phyloP scores from a whole-genome alignment of 2,113 vertebrate species.

The Xerus inauris region DNA sequence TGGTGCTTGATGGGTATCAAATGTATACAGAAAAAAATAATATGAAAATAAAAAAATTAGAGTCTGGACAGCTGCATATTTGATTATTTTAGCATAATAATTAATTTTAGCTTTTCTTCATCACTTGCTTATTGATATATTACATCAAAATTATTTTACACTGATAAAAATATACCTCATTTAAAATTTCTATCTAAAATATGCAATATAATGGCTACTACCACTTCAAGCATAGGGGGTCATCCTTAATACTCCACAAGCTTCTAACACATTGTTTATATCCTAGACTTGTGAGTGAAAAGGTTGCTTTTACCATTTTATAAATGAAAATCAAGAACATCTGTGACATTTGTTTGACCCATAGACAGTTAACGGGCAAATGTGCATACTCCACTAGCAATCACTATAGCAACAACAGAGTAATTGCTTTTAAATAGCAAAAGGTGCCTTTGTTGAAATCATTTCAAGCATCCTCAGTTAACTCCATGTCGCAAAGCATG shows the following conservation, averaged over 20 bases:
- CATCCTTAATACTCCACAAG: constrained; percentile 57
- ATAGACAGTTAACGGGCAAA: constrained; percentile 69
- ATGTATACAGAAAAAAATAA: background rate
- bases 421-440: constrained; percentile 78
- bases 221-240: constrained; percentile 36
- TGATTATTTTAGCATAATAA: background rate
- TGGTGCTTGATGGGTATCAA: background rate
- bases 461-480: constrained; percentile 67
- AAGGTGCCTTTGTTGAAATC: constrained; percentile 60
- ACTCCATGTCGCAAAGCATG: constrained; percentile 36
- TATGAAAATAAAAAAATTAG: background rate
- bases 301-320: constrained; percentile 72
- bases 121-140: constrained; percentile 12
- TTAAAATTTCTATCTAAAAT: constrained; percentile 64
- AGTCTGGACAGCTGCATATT: background rate
- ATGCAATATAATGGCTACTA: constrained; percentile 38
- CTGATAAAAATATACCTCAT: background rate
- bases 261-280: constrained; percentile 59
- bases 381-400: constrained; percentile 64
- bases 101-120: constrained; percentile 7
- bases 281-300: constrained; percentile 67
- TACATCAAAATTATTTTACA: background rate
- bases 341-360: constrained; percentile 72
- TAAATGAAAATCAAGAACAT: constrained; percentile 73
- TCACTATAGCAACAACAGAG: constrained; percentile 69